Evolutionary conservation across 2,888 invertebrate genomes (phyloP).

Genomic region (Aricia artaxerxes): DNA sequence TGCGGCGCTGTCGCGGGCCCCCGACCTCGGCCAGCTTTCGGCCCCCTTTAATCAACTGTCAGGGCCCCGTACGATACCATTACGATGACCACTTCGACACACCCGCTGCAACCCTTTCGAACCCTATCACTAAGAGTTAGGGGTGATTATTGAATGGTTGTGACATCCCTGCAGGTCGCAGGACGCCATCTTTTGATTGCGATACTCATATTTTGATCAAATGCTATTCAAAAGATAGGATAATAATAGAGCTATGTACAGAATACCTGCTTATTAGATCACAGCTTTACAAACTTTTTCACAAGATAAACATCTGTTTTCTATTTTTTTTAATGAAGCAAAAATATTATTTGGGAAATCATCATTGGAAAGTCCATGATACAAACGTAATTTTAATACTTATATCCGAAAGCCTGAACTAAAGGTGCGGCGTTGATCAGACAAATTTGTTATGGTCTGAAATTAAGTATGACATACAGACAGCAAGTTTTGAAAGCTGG

Average conservation of each 20-base stretch:
- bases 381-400: constrained; percentile 3
- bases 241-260: constrained; percentile 40
- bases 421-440: constrained; percentile 72
- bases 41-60: constrained; percentile 81
- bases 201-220: constrained; percentile 60
- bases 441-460: constrained; percentile 78
- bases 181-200: constrained; percentile 71
- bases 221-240: constrained; percentile 51
- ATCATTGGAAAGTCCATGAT: constrained; percentile 1
- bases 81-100: constrained; percentile 43
- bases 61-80: constrained; percentile 68
- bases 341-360: constrained; percentile 38
- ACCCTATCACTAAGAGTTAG: constrained; percentile 40
- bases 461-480: constrained; percentile 61
- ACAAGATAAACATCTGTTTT: constrained; percentile 56
- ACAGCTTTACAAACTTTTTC: constrained; percentile 50
- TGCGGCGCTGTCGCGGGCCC: constrained; percentile 76
- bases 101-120: constrained; percentile 38
- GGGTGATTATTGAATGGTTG: constrained; percentile 33
- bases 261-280: background rate
- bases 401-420: constrained; percentile 40
- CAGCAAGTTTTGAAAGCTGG: constrained; percentile 30
- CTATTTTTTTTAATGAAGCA: background rate
- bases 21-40: constrained; percentile 74
- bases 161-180: constrained; percentile 44